Base-by-base conservation (phyloP, 35 echinoderm and acorn worm genomes). In the Holothuria glaberrima region DNA sequence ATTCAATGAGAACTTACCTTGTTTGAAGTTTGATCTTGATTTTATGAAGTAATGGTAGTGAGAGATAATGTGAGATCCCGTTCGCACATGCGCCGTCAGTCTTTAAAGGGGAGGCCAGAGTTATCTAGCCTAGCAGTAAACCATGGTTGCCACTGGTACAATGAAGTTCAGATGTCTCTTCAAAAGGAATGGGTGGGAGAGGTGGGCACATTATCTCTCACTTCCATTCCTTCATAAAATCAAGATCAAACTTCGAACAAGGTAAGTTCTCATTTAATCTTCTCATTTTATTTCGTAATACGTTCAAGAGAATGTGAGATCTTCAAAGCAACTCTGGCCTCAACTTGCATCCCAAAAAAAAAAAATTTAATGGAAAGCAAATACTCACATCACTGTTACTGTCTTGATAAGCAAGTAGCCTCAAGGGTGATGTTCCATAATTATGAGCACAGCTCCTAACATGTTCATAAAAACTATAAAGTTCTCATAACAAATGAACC, bases 11-110 rank as follows among this genome's bases (percentile, higher is more conserved):
- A 57, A 82, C 77, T 82, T 54, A 82, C 77, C 77, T 32, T 27
- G 77, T 82, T 82, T 45, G 1, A 82, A 82, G 77, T 82, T 82
- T 82, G 54, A 82, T 48, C 77, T 82, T 82, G 77, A 74, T 74
- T 35, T 30, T 36, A 74, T 74, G 70, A 33, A 54, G 50, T 54
- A 54, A 54, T 54, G 50, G 50, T 54, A 54, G 50, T 54, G 50
- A 54, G 70, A 74, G 44, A 82, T 30, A 82, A 82, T 82, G 36
- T 48, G 77, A 57, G 21, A 25, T 57, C 44, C 73, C 6, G 31
- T 33, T 45, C 30, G 41, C 73, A 19, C 41, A 77, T 77, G 73
- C 41, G 41, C 73, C 19, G 52, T 59, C 26, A 82, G 14, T 57
- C 6, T 59, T 82, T 57, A 52, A 48, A 54, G 26, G 45, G 9